phyloP scores from a whole-genome alignment of 2,888 invertebrate species.

The Ditula angustiorana region DNA sequence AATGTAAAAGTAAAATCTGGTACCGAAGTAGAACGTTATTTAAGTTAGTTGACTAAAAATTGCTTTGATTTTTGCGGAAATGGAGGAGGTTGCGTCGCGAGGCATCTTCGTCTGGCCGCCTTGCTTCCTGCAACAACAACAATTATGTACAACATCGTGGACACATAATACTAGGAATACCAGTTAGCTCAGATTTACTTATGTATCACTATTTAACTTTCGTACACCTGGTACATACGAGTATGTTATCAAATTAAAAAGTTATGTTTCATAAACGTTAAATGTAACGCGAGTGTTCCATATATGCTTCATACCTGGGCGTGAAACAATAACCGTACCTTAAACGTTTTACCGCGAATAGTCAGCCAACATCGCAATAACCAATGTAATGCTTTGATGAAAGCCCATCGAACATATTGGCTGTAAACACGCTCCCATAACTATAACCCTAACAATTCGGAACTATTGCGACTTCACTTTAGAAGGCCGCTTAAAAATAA shows the following conservation, averaged over 20 bases:
- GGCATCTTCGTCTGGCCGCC: neutral
- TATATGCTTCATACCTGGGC: neutral
- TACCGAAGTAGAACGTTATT: no score
- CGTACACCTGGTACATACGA: no score
- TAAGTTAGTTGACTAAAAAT: neutral
- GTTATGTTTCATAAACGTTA: no score
- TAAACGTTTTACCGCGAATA: slow-evolving; percentile 1
- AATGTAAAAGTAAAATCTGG: no score
- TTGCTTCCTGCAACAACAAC: neutral
- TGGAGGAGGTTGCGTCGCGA: neutral
- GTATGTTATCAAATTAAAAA: no score
- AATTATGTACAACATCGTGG: no score
- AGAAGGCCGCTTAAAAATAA: slow-evolving; percentile 46
- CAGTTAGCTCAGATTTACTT: no score
- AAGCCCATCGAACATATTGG: neutral
- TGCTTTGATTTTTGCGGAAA: neutral
- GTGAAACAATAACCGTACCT: neutral
- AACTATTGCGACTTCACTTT: slow-evolving; percentile 17
- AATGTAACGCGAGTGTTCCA: neutral
- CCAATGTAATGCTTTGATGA: slow-evolving; percentile 10
- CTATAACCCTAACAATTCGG: slow-evolving; percentile 23
- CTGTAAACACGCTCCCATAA: slow-evolving; percentile 14
- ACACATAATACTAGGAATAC: no score
- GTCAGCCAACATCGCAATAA: neutral
- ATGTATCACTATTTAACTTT: no score